These are phyloP conservation scores for Trichechus manatus DNA, from an alignment of 2,113 vertebrate genomes.

Conservation along the genomic window DNA sequence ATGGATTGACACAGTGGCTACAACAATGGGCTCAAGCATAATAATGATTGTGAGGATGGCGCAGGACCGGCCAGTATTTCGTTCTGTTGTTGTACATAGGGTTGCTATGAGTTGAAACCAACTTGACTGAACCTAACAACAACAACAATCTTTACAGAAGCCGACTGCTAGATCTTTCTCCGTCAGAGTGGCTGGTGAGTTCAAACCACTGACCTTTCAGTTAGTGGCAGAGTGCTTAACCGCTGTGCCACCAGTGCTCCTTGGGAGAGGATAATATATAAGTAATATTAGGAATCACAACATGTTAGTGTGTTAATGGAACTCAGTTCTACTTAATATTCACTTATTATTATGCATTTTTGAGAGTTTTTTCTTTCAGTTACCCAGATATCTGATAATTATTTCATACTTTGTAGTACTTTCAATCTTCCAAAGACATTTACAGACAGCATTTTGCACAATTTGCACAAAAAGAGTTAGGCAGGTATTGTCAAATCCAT, in stretches of 20 bases:
- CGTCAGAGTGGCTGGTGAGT: neutral
- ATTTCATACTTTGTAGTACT: neutral
- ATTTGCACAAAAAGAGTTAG: neutral
- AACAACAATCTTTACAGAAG: too few relatives aligned
- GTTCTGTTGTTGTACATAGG: too few relatives aligned
- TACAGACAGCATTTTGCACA: neutral
- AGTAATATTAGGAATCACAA: neutral
- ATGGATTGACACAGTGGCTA: too few relatives aligned
- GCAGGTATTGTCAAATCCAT: neutral
- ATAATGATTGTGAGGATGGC: too few relatives aligned
- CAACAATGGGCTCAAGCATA: too few relatives aligned
- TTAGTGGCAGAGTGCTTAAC: too few relatives aligned
- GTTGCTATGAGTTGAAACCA: too few relatives aligned
- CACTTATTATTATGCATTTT: neutral
- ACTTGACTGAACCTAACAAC: too few relatives aligned
- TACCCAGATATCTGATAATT: neutral
- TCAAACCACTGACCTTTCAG: neutral
- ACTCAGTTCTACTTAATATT: neutral
- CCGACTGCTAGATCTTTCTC: neutral
- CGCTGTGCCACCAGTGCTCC: too few relatives aligned
- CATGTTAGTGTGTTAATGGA: neutral
- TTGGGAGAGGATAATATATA: neutral
- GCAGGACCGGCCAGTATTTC: too few relatives aligned
- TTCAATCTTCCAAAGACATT: neutral
- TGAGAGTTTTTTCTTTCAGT: neutral